Percentiles rank a stretch among this genome's conserved stretches.
phyloP scores from a whole-genome alignment of 2,113 vertebrate genomes.

The Embiotoca jacksoni region DNA sequence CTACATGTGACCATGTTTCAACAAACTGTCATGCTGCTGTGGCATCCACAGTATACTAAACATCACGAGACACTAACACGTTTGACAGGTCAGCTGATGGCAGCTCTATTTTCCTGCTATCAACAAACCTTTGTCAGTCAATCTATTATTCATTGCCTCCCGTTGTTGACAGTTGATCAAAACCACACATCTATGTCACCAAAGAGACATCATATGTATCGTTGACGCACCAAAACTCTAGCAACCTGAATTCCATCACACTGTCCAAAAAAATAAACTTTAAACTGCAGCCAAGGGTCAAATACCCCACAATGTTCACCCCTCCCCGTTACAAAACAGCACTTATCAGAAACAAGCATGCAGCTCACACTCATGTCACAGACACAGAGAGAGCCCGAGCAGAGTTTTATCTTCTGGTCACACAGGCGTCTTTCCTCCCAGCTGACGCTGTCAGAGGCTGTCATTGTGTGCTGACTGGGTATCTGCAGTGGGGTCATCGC shows the following conservation, averaged over 20 bases:
- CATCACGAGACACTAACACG: background rate
- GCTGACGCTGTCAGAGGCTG: slow-evolving; percentile 59
- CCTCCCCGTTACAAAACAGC: slow-evolving; percentile 54
- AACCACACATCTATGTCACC: slow-evolving; percentile 16
- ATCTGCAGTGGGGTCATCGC: slow-evolving; percentile 62
- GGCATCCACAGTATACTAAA: background rate
- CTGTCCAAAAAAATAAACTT: slow-evolving; percentile 30
- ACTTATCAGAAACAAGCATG: slow-evolving; percentile 64
- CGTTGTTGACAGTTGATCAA: slow-evolving; percentile 3
- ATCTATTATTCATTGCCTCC: slow-evolving; percentile 24
- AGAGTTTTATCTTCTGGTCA: slow-evolving; percentile 73
- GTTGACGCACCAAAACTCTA: background rate
- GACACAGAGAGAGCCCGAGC: slow-evolving; percentile 29
- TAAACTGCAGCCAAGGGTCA: slow-evolving; percentile 37
- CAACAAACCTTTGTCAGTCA: slow-evolving; percentile 6
- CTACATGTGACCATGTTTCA: background rate
- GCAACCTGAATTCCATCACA: slow-evolving; percentile 46
- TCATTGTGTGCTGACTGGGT: slow-evolving; percentile 70
- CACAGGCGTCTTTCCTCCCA: slow-evolving; percentile 64
- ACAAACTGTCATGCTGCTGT: background rate
- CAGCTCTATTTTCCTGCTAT: slow-evolving; percentile 28
- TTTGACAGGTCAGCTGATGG: slow-evolving; percentile 21
- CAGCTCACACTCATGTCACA: slow-evolving; percentile 33
- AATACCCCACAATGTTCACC: slow-evolving; percentile 18
- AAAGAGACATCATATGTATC: background rate